Conservation (phyloP, 2,888 invertebrate genomes). For the Aporophyla lueneburgensis region DNA sequence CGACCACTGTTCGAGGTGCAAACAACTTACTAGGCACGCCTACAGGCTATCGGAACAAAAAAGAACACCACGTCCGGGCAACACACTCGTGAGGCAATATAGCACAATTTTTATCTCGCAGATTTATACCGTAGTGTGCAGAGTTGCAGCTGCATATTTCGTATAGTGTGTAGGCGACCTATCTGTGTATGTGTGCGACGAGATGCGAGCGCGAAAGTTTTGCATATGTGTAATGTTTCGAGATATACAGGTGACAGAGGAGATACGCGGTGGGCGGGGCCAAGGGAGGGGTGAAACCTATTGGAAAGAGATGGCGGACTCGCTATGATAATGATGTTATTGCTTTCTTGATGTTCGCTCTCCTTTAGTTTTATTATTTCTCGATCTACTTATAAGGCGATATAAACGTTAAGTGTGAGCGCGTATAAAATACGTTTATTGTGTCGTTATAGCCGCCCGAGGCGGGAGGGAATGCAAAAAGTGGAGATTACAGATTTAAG, state of each 20-base stretch:
- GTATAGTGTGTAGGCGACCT: constrained; percentile 67
- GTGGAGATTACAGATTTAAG: constrained; percentile 87
- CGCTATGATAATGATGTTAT: constrained; percentile 91
- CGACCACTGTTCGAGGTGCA: constrained; percentile 89
- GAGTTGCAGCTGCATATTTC: constrained; percentile 70
- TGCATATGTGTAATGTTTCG: constrained; percentile 91
- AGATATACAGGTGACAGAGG: constrained; percentile 91
- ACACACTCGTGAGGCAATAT: constrained; percentile 82
- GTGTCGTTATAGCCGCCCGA: constrained; percentile 84
- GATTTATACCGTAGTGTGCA: constrained; percentile 83
- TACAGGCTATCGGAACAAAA: constrained; percentile 86
- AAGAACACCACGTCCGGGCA: constrained; percentile 79
- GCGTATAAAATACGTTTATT: constrained; percentile 90
- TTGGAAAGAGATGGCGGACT: constrained; percentile 90
- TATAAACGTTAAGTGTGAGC: constrained; percentile 90
- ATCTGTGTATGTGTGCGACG: constrained; percentile 71
- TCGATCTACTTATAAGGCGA: constrained; percentile 90
- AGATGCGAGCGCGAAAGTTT: constrained; percentile 89
- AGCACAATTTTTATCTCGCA: constrained; percentile 90
- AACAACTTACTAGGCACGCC: constrained; percentile 90
- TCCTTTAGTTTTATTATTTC: constrained; percentile 90
- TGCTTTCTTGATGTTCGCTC: constrained; percentile 90
- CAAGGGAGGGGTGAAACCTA: constrained; percentile 88
- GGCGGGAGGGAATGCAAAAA: constrained; percentile 86
- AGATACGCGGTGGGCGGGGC: constrained; percentile 89